A percentile compares a stretch with the other conserved stretches of the same genome.
Conservation (phyloP, 1,140 invertebrate species). For the Drosophila sp. region DNA sequence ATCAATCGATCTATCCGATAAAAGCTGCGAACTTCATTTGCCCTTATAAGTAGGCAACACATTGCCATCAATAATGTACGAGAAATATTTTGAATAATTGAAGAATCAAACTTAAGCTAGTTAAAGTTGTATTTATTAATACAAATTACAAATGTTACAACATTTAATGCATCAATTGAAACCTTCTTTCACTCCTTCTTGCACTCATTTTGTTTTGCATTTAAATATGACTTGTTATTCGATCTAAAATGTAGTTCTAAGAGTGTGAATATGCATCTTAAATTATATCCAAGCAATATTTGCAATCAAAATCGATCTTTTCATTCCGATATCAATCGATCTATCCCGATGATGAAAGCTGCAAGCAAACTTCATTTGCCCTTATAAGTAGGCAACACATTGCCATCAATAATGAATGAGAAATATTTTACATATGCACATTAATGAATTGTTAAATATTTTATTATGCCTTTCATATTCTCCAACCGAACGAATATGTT, state of each 20-base stretch:
- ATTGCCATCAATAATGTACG: slow-evolving; percentile 6
- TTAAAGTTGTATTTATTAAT: not conserved
- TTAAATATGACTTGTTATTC: too few species aligned
- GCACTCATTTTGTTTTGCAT: too few species aligned
- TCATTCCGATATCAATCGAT: not conserved
- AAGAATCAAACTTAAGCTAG: slow-evolving; percentile 2
- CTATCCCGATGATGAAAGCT: not conserved
- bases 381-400: slow-evolving; percentile 18
- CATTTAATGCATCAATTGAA: too few species aligned
- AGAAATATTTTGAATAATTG: slow-evolving; percentile 1
- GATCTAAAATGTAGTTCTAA: too few species aligned
- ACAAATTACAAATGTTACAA: too few species aligned
- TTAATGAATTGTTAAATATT: slow-evolving; percentile 23
- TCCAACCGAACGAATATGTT: not conserved
- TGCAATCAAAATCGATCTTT: not conserved
- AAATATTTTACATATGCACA: slow-evolving; percentile 9
- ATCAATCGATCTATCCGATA: not conserved
- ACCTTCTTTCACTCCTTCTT: too few species aligned
- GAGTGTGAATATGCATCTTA: too few species aligned
- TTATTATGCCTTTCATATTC: slow-evolving; percentile 1
- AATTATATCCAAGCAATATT: too few species aligned
- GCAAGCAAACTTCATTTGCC: not conserved
- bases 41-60: slow-evolving; percentile 16
- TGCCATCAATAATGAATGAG: slow-evolving; percentile 2
- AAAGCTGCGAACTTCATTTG: not conserved